A percentile compares a stretch with the other conserved stretches of the same genome.
These are phyloP conservation scores for Cordylochernes scorpioides DNA, from an alignment of 2,888 invertebrate species.

Conservation along the genomic window DNA sequence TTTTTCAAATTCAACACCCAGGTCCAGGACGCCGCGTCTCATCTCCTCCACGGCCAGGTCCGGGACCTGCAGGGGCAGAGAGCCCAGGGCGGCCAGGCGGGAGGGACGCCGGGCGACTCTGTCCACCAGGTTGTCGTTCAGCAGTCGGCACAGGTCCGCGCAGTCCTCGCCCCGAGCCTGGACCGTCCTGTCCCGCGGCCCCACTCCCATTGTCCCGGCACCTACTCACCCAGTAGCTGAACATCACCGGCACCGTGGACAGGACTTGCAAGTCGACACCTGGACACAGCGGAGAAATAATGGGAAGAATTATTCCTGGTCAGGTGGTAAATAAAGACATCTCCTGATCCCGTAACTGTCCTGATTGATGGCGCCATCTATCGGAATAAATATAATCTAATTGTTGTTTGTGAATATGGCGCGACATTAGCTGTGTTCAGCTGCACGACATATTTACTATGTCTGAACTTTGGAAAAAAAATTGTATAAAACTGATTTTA, in stretches of 20 bases:
- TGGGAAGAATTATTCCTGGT: too few relatives aligned
- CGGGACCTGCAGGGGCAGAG: conserved; percentile 29
- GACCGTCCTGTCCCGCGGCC: background rate
- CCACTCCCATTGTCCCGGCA: background rate
- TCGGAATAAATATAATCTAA: too few relatives aligned
- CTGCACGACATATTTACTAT: too few relatives aligned
- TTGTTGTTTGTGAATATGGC: too few relatives aligned
- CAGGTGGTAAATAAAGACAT: too few relatives aligned
- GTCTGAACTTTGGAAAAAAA: too few relatives aligned
- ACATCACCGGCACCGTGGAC: conserved; percentile 33
- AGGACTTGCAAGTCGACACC: conserved; percentile 28
- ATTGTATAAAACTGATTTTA: too few relatives aligned
- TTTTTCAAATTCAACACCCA: too few relatives aligned
- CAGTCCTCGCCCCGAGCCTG: conserved; percentile 29
- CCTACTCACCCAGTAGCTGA: conserved; percentile 28
- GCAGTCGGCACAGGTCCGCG: conserved; percentile 23
- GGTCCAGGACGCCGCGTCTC: conserved; percentile 25
- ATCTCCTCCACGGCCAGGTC: conserved; percentile 27
- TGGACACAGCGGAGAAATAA: too few relatives aligned
- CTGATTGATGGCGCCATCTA: too few relatives aligned
- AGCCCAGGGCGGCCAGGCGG: conserved; percentile 28
- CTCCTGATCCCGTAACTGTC: too few relatives aligned
- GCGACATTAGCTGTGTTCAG: too few relatives aligned
- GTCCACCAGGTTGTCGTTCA: conserved; percentile 28
- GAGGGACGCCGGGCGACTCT: conserved; percentile 24